These are phyloP conservation scores for Anguilla japonica DNA, from an alignment of 2,113 vertebrate genomes.

Conservation along the genomic window DNA sequence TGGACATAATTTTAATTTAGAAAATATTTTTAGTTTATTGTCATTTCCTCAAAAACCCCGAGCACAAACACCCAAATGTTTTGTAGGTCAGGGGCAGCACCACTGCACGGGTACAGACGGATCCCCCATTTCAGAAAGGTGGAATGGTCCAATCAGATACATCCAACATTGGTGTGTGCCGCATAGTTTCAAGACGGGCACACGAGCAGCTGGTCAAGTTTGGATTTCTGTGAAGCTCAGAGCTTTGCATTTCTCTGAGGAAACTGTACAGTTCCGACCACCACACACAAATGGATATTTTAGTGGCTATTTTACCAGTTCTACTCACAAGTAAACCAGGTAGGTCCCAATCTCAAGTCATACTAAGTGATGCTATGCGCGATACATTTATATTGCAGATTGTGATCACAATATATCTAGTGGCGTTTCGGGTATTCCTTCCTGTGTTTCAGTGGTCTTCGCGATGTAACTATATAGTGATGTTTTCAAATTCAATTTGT, in stretches of 20 bases:
- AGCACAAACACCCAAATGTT: not conserved
- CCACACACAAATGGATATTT: conserved; percentile 72
- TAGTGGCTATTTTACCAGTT: conserved; percentile 71
- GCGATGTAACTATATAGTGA: not conserved
- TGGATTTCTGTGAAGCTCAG: conserved; percentile 41
- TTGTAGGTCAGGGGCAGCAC: conserved; percentile 10
- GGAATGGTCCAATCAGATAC: conserved; percentile 62
- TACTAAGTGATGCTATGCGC: not conserved
- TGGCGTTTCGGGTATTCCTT: conserved; percentile 5
- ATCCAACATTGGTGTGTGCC: conserved; percentile 45
- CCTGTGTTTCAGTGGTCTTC: not conserved
- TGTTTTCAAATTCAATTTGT: not conserved
- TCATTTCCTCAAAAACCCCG: not conserved
- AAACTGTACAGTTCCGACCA: conserved; percentile 49
- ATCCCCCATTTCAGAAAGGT: conserved; percentile 49
- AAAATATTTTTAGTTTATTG: not conserved
- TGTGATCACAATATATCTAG: not conserved
- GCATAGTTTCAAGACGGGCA: conserved; percentile 51
- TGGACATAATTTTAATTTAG: not conserved
- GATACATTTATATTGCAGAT: not conserved
- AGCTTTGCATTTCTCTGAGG: conserved; percentile 39
- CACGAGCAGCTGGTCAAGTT: conserved; percentile 42
- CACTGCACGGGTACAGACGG: not conserved
- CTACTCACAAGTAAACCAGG: conserved; percentile 77
- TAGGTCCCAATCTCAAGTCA: conserved; percentile 49